phyloP scores from a whole-genome alignment of 2,888 invertebrate genomes.

The Physocephala rufipes region DNA sequence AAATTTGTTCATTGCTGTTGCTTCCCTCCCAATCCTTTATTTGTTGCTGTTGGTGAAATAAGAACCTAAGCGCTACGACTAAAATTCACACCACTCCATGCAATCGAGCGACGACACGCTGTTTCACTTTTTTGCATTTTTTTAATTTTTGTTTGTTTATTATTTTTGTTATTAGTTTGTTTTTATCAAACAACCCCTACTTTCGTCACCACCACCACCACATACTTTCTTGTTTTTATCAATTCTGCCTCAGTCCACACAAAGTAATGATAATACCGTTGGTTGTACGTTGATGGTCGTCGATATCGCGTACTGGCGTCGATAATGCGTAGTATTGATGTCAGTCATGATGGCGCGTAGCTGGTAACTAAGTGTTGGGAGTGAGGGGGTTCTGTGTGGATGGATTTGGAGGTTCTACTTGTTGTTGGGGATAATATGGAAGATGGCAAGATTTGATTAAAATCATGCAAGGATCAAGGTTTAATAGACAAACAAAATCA shows the following conservation, averaged over 20 bases:
- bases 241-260: background rate
- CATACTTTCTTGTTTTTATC: background rate
- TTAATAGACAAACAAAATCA: conserved; percentile 33
- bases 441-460: background rate
- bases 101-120: background rate
- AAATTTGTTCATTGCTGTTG: background rate
- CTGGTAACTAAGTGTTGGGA: too few species aligned
- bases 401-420: background rate
- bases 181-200: background rate
- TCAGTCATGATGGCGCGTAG: background rate
- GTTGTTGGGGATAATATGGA: background rate
- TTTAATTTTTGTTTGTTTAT: background rate
- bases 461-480: conserved; percentile 4
- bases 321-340: background rate
- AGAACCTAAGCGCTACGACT: background rate
- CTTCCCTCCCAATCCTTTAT: background rate
- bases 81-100: background rate
- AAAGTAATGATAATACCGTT: background rate
- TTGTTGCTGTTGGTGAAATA: conserved; percentile 1
- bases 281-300: background rate
- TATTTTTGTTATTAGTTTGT: background rate
- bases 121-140: background rate
- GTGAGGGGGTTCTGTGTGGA: background rate
- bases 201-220: background rate
- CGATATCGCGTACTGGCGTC: too few species aligned